Evolutionary conservation across 2,797 vertebrate genomes (phyloP), one percentile per base, ranked within the genome.

Genomic region (Sebastes iracundus): DNA sequence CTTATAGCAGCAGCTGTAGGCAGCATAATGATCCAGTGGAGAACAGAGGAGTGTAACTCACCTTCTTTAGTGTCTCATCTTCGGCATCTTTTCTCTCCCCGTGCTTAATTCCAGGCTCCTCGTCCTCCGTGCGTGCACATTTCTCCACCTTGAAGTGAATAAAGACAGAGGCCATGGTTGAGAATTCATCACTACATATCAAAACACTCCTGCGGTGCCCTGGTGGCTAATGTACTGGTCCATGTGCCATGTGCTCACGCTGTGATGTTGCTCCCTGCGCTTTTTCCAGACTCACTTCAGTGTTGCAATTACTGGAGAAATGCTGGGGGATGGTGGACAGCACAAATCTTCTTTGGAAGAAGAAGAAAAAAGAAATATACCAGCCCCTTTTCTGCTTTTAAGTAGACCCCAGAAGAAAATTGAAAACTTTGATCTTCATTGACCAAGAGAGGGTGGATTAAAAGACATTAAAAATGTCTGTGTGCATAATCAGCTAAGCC

Each of bases 61-160:
- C 94, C 85, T 66, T 75, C 66, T 90, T 91, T 93, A 94, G 38
- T 85, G 91, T 89, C 82, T 91, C 90, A 92, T 91, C 79, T 82
- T 92, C n/a, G 74, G 65, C 92, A 90, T 93, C 27, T 52, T 91
- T 63, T 89, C 75, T 80, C 73, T 78, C 74, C 81, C 46, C 6
- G 85, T 68, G 81, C 64, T 92, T 87, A 94, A 88, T 85, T 84
- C 86, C 86, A 52, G 61, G 52, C 55, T 79, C 68, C 69, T 85
- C 12, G 72, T 79, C 81, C 76, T 82, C 85, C n/a, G 63, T 53
- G 74, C 20, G 11, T 38, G 76, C 77, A 85, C 91, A 93, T 92
- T 70, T 90, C 85, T 81, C 77, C 82, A 75, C 91, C 91, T 89
- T 72, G 46, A 83, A 83, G 72, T 7, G 62, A 88, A 84, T 20